phyloP scores from a whole-genome alignment of 2,797 vertebrate species.

The Scyliorhinus canicula region DNA sequence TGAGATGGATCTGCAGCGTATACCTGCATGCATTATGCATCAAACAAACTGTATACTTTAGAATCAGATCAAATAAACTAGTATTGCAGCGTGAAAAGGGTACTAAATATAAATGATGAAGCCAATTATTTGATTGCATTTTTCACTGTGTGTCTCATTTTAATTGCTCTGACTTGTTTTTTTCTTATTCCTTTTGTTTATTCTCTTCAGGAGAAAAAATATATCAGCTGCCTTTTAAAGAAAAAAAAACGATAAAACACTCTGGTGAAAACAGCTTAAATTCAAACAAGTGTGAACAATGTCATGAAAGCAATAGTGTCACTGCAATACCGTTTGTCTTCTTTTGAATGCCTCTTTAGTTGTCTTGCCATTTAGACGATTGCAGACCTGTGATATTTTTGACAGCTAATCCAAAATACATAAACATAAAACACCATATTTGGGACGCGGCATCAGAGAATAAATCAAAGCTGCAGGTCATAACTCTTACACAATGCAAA shows the following conservation, averaged over 20 bases:
- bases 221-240: not conserved
- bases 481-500: conserved; percentile 31
- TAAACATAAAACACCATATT: not conserved
- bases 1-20: conserved; percentile 24
- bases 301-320: not conserved
- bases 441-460: not conserved
- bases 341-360: not conserved
- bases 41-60: not conserved
- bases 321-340: not conserved
- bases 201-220: not conserved
- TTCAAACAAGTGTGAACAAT: not conserved
- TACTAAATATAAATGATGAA: conserved; percentile 20
- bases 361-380: not conserved
- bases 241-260: not conserved
- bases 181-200: not conserved
- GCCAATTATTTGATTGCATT: not conserved
- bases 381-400: not conserved
- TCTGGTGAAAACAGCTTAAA: not conserved
- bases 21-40: conserved; percentile 11
- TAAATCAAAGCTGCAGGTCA: conserved; percentile 27
- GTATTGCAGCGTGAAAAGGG: not conserved
- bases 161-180: not conserved
- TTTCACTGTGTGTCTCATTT: not conserved
- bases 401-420: not conserved
- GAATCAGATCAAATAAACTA: conserved; percentile 6